phyloP scores from a whole-genome alignment of 2,888 invertebrate genomes.

The Tachina grossa region DNA sequence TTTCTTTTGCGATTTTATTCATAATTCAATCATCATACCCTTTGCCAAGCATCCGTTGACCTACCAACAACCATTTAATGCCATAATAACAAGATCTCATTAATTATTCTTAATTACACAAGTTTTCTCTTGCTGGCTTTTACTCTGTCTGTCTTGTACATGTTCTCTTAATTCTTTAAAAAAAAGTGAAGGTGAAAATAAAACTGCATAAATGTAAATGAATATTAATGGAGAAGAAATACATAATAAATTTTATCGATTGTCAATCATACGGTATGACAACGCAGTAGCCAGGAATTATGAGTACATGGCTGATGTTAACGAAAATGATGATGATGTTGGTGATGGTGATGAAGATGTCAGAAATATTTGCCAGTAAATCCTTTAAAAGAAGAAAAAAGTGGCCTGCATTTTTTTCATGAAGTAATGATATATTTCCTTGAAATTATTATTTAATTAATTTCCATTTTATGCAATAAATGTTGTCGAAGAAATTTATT shows the following conservation, averaged over 20 bases:
- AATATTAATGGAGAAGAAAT: constrained; percentile 47
- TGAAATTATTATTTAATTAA: constrained; percentile 70
- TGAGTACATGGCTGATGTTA: constrained; percentile 24
- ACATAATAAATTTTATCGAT: constrained; percentile 52
- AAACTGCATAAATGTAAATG: constrained; percentile 39
- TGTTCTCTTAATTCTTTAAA: constrained; percentile 30
- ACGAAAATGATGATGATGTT: background rate
- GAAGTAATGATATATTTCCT: constrained; percentile 49
- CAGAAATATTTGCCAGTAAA: constrained; percentile 36
- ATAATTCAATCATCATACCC: constrained; percentile 46
- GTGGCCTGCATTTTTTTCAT: constrained; percentile 13
- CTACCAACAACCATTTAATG: constrained; percentile 15
- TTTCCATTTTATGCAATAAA: constrained; percentile 56
- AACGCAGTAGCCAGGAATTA: constrained; percentile 11
- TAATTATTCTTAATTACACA: constrained; percentile 64
- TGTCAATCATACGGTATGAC: constrained; percentile 48
- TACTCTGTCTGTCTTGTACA: background rate
- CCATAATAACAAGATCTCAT: constrained; percentile 56
- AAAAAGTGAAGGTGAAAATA: constrained; percentile 45
- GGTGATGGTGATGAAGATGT: constrained; percentile 8
- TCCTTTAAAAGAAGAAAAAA: constrained; percentile 23
- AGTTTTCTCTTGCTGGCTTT: constrained; percentile 19
- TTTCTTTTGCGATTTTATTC: constrained; percentile 21
- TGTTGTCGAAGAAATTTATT: constrained; percentile 13
- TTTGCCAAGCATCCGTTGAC: constrained; percentile 30